Evolutionary conservation across 2,113 vertebrate species (phyloP), one percentile per base, ranked within the genome.

Genomic region (Clarias batrachus): DNA sequence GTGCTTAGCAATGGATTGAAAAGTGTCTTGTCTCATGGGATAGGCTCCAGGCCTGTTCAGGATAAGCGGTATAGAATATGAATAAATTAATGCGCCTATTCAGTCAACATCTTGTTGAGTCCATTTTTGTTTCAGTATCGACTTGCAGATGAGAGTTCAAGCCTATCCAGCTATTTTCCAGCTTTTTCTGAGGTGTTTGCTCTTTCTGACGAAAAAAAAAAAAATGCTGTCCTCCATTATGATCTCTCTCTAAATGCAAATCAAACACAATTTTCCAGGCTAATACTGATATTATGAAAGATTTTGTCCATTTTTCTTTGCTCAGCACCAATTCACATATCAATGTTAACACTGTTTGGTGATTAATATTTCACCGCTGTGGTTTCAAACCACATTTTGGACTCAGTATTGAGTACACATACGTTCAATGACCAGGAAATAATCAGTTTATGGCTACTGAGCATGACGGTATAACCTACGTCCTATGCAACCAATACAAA

Each of bases 401-500:
- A 21, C 37, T 74, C 21, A 25, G 0, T 14, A 14, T 14, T 52
- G 0, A 56, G 76, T 16, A 59, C 54, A 79, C 54, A 54, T 79
- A 16, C 25, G 27, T 56, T 27, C 52, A 77, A 8, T 77, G 13
- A 33, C 59, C 77, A 33, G n/a, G 54, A 79, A 59, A 79, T 79
- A 33, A 57, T 79, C n/a, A 17, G 16, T 56, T 57, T 78, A 78
- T 8, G n/a, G 52, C 52, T 57, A 27, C 54, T 21, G 77, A 33
- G 54, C 77, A 33, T 30, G 77, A 57, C 16, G 0, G 16, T 57
- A 19, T 33, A 2, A 8, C 30, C 4, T 33, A 79, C 23, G 33
- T 59, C 77, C 77, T 79, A 33, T 79, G 56, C 54, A 59, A 9
- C n/a, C 48, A 56, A 54, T 56, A 77, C 74, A 57, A 79, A 79